Percentiles rank a stretch among this genome's conserved stretches.
phyloP scores from a whole-genome alignment of 1,140 invertebrate species.

The Penaeus vannamei region DNA sequence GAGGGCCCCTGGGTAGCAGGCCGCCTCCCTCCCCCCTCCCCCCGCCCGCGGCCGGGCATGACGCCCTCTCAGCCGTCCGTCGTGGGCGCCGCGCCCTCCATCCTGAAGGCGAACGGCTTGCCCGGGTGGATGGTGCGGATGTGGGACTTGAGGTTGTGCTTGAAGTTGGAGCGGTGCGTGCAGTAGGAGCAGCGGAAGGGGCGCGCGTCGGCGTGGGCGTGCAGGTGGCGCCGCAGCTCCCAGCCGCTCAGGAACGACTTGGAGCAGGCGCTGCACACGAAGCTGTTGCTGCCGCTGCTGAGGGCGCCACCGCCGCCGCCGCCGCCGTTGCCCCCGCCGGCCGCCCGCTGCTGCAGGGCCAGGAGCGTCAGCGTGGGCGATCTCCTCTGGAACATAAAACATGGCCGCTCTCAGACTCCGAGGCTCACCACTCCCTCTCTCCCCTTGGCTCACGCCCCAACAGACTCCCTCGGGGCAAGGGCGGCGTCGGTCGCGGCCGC shows the following conservation, averaged over 20 bases:
- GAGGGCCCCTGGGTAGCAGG: no score
- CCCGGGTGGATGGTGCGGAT: constrained; percentile 62
- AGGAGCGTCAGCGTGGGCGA: constrained; percentile 38
- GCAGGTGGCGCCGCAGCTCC: constrained; percentile 69
- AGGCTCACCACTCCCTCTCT: not conserved
- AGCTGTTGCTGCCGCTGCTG: constrained; percentile 15
- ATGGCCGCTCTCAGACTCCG: constrained; percentile 47
- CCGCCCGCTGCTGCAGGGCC: constrained; percentile 7
- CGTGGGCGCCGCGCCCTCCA: constrained; percentile 31
- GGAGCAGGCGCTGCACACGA: constrained; percentile 58
- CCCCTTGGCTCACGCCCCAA: no score
- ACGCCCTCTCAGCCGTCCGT: constrained; percentile 20
- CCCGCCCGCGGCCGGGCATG: not conserved
- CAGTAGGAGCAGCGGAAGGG: constrained; percentile 76
- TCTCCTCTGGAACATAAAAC: constrained; percentile 62
- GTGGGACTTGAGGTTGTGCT: constrained; percentile 67
- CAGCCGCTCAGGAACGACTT: constrained; percentile 65
- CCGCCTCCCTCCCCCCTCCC: not conserved
- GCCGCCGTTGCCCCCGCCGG: not conserved
- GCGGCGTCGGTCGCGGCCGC: no score
- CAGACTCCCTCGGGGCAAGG: no score
- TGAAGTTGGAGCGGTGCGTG: constrained; percentile 68
- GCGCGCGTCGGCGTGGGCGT: constrained; percentile 73
- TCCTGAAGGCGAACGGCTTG: constrained; percentile 63
- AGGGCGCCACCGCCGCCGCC: not conserved